Percentiles rank a stretch among this genome's conserved stretches.
These are phyloP conservation scores for Rachycentron canadum DNA, from an alignment of 2,797 vertebrate species.

Conservation along the genomic window DNA sequence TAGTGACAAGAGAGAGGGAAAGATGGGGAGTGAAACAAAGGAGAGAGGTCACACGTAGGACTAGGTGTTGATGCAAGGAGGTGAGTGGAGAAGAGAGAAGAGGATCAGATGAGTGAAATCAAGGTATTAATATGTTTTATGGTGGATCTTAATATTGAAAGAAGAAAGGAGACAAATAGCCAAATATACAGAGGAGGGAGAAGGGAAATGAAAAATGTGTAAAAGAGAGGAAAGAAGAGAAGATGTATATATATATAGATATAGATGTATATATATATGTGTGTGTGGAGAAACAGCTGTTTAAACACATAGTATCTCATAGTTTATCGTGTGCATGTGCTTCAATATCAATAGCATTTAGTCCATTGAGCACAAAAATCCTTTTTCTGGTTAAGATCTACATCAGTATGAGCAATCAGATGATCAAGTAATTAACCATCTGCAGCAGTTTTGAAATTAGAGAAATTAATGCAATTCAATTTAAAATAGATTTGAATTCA, in stretches of 20 bases:
- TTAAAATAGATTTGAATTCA: neutral
- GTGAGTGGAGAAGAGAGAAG: constrained; percentile 32
- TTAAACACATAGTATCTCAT: constrained; percentile 54
- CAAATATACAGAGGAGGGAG: constrained; percentile 21
- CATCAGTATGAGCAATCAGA: neutral
- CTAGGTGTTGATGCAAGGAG: constrained; percentile 62
- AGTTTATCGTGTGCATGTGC: constrained; percentile 34
- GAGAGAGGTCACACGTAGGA: constrained; percentile 37
- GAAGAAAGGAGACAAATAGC: constrained; percentile 31
- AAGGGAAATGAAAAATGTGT: neutral
- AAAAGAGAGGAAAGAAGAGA: constrained; percentile 31
- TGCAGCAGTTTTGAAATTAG: neutral
- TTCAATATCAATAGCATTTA: constrained; percentile 33
- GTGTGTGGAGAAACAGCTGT: constrained; percentile 65
- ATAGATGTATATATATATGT: too few species aligned
- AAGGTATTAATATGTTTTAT: constrained; percentile 40
- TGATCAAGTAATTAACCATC: neutral
- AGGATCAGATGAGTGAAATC: constrained; percentile 28
- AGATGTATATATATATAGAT: constrained; percentile 29
- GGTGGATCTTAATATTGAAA: constrained; percentile 26
- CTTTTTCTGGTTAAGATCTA: neutral
- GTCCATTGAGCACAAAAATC: constrained; percentile 30
- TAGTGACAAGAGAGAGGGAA: constrained; percentile 59
- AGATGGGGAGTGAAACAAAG: constrained; percentile 58
- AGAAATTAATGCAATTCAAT: neutral